These are phyloP conservation scores for Asteroscopus sphinx DNA, from an alignment of 2,888 invertebrate species.

Conservation along the genomic window DNA sequence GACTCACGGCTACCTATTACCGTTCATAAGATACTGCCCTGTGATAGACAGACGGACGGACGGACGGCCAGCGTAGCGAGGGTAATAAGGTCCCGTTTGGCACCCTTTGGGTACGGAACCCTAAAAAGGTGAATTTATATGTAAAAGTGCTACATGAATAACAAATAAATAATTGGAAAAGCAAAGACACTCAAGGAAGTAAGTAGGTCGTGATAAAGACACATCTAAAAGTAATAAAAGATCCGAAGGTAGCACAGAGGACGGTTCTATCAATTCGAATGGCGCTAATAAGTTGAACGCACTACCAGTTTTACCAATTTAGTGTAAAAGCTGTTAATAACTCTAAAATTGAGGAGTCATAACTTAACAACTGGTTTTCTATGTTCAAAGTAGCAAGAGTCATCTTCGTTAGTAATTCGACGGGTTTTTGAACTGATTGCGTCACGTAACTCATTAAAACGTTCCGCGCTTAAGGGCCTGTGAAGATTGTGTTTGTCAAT, in stretches of 20 bases:
- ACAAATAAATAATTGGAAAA: slow-evolving; percentile 12
- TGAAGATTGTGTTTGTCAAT: slow-evolving; percentile 6
- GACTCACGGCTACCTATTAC: too few species aligned
- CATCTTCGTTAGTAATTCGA: slow-evolving; percentile 2
- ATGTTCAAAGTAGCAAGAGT: slow-evolving; percentile 14
- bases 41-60: too few species aligned
- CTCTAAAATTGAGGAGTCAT: slow-evolving; percentile 30
- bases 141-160: slow-evolving; percentile 21
- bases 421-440: slow-evolving; percentile 19
- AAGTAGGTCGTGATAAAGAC: slow-evolving; percentile 4
- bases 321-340: slow-evolving; percentile 37
- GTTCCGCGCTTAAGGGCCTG: slow-evolving; percentile 9
- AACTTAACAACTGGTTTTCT: slow-evolving; percentile 31
- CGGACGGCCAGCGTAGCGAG: too few species aligned
- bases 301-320: slow-evolving; percentile 45
- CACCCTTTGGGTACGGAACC: too few species aligned
- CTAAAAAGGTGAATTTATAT: too few species aligned
- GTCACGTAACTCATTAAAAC: slow-evolving; percentile 18
- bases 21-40: too few species aligned
- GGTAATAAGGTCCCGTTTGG: too few species aligned
- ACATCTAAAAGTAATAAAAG: slow-evolving; percentile 27
- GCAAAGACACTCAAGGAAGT: slow-evolving; percentile 6
- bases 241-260: slow-evolving; percentile 27
- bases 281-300: slow-evolving; percentile 53
- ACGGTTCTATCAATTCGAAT: slow-evolving; percentile 37